Percentiles rank a stretch among this genome's conserved stretches.
Conservation (phyloP, 2,797 vertebrate species). For the Pogoniulus pusillus region DNA sequence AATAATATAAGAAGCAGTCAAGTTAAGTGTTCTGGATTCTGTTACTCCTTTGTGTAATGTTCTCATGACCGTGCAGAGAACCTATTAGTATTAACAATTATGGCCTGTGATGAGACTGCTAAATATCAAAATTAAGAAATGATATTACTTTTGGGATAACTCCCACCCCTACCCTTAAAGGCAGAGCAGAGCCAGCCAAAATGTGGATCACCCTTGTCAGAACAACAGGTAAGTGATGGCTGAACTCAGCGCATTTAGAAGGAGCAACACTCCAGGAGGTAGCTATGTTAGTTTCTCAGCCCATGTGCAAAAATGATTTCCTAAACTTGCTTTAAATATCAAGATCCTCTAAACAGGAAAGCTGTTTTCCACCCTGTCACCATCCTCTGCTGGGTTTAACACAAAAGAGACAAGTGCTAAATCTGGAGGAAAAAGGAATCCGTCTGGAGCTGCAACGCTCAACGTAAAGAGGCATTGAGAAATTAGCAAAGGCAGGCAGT, state of each 20-base stretch:
- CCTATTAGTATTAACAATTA: too few species aligned
- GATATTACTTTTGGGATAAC: too few species aligned
- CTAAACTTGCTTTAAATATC: background rate
- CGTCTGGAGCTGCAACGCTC: background rate
- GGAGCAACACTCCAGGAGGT: fast-evolving
- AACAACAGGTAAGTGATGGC: fast-evolving
- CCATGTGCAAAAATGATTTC: background rate
- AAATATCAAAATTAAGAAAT: too few species aligned
- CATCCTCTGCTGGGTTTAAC: background rate
- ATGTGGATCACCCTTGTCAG: background rate
- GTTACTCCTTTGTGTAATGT: too few species aligned
- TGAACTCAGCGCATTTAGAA: background rate
- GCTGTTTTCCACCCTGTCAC: background rate
- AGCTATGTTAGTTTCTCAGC: background rate
- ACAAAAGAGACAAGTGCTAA: background rate
- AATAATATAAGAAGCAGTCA: too few species aligned
- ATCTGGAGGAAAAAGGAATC: background rate
- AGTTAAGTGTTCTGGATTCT: too few species aligned
- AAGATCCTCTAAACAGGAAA: background rate
- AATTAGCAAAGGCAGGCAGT: background rate
- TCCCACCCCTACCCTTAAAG: background rate
- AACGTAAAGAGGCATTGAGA: background rate
- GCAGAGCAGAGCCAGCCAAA: background rate
- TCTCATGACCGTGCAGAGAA: too few species aligned
- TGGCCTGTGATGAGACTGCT: too few species aligned